Conservation (phyloP, 2,113 vertebrate species). For the Sorex fumeus region DNA sequence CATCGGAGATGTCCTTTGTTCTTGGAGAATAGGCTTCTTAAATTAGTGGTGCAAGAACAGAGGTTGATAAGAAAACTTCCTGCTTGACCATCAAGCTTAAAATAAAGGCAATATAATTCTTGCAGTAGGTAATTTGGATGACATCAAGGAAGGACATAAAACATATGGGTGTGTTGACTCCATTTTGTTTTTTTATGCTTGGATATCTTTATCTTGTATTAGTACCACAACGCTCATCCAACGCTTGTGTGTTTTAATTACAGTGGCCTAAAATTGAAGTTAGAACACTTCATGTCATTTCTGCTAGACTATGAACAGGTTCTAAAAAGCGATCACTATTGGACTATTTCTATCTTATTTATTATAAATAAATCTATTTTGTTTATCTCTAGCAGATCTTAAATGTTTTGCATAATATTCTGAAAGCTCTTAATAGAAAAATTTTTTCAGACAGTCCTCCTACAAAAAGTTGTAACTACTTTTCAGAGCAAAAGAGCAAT, state of each 20-base stretch:
- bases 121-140: slow-evolving; percentile 53
- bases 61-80: slow-evolving; percentile 71
- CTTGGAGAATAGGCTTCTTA: slow-evolving; percentile 66
- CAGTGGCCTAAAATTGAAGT: slow-evolving; percentile 51
- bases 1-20: slow-evolving; percentile 71
- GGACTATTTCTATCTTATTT: background rate
- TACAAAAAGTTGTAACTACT: background rate
- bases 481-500: slow-evolving; percentile 14
- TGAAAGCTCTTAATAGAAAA: background rate
- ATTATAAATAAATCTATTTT: background rate
- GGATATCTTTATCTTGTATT: slow-evolving; percentile 44
- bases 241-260: background rate
- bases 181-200: slow-evolving; percentile 56
- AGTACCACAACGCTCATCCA: slow-evolving; percentile 17
- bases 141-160: slow-evolving; percentile 47
- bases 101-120: slow-evolving; percentile 60
- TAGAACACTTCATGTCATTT: slow-evolving; percentile 19
- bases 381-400: background rate
- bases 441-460: background rate
- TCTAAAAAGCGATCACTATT: background rate
- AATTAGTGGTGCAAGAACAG: slow-evolving; percentile 49
- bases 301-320: background rate
- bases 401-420: slow-evolving; percentile 31
- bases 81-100: slow-evolving; percentile 40
- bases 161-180: background rate